Percentiles rank a stretch among this genome's conserved stretches.
Evolutionary conservation across 2,113 vertebrate genomes (phyloP).

Genomic region (Eidolon helvum): DNA sequence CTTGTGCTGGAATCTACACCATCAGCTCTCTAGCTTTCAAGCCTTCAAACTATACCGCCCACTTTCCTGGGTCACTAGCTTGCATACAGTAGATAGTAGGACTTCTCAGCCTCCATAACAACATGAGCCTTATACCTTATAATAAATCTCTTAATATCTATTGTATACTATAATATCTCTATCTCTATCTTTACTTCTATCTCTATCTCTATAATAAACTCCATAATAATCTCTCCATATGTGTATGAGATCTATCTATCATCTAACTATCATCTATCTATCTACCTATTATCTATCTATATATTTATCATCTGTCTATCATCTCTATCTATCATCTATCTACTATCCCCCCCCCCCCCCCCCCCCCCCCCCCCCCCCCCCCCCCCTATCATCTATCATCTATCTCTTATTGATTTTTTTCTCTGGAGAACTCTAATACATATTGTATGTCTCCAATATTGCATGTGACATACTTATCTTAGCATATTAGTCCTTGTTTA

Average conservation of each 20-base stretch:
- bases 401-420: background rate
- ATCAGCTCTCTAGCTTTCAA: background rate
- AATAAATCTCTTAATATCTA: background rate
- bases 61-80: background rate
- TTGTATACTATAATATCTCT: background rate
- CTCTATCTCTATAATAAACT: background rate
- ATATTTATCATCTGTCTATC: too few species aligned
- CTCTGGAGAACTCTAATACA: background rate
- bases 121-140: background rate
- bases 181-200: background rate
- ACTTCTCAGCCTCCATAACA: background rate
- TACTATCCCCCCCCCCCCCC: too few species aligned
- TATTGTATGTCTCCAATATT: background rate
- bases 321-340: too few species aligned
- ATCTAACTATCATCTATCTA: too few species aligned
- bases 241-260: too few species aligned
- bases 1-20: background rate
- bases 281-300: too few species aligned
- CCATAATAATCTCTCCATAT: background rate
- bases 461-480: background rate
- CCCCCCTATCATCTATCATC: too few species aligned
- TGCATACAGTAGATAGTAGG: background rate
- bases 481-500: background rate
- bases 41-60: accelerated
- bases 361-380: too few species aligned